phyloP scores from a whole-genome alignment of 2,113 vertebrate species.

The Oreocharis arfaki region DNA sequence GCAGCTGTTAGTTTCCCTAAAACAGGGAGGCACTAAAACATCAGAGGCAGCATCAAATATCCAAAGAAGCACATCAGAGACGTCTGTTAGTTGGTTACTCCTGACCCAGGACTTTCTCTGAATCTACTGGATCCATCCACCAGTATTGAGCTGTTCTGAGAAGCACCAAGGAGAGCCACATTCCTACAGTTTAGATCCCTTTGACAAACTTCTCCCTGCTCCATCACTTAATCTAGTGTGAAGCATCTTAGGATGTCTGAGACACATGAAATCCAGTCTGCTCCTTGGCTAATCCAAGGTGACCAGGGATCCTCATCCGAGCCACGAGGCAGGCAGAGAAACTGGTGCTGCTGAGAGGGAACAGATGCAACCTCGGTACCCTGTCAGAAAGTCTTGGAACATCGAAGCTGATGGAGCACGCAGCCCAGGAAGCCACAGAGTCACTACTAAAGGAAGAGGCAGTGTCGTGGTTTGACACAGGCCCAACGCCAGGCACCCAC shows the following conservation, averaged over 20 bases:
- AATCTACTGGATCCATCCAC: not conserved
- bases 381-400: not conserved
- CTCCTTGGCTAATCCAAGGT: not conserved
- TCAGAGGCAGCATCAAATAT: not conserved
- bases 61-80: not conserved
- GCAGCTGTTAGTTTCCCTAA: not conserved
- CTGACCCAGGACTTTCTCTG: not conserved
- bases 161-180: not conserved
- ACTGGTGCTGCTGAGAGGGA: not conserved
- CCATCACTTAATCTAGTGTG: not conserved
- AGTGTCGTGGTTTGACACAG: too few relatives aligned
- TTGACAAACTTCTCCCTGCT: not conserved
- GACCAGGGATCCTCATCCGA: not conserved
- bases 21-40: not conserved
- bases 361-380: not conserved
- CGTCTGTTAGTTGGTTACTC: not conserved
- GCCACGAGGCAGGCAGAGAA: not conserved
- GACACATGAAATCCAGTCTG: not conserved
- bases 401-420: rapidly evolving
- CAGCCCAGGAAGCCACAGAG: not conserved
- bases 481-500: too few relatives aligned
- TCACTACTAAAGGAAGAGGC: not conserved
- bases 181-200: not conserved
- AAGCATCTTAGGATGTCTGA: not conserved
- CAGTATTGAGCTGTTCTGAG: not conserved